Conservation (phyloP, 2,888 invertebrate species). For the Cryptocephalus moraei region DNA sequence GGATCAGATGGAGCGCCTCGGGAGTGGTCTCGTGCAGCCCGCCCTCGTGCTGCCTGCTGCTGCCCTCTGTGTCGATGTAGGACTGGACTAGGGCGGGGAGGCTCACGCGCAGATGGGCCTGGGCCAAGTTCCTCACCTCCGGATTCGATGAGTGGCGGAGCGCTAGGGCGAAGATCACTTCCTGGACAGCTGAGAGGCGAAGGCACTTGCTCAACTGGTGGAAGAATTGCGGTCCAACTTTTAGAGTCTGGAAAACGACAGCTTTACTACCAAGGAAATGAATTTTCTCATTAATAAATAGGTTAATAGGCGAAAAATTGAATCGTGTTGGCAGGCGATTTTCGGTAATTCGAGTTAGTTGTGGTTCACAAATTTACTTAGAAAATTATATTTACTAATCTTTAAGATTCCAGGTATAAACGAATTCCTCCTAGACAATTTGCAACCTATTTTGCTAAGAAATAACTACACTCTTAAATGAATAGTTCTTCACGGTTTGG, state of each 20-base stretch:
- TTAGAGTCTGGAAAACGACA: slow-evolving; percentile 53
- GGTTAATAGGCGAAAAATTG: no score
- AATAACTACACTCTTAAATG: no score
- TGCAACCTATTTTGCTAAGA: no score
- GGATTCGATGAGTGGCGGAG: slow-evolving; percentile 69
- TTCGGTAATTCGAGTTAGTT: no score
- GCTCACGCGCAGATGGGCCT: slow-evolving; percentile 69
- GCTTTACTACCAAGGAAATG: no score
- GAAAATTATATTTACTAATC: neutral
- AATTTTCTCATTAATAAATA: no score
- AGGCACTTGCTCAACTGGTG: slow-evolving; percentile 76
- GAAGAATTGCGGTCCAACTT: slow-evolving; percentile 70
- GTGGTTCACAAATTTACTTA: neutral
- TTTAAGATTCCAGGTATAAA: no score
- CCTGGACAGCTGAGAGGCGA: slow-evolving; percentile 79
- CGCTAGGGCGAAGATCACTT: slow-evolving; percentile 82
- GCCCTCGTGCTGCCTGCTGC: slow-evolving; percentile 58
- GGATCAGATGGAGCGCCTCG: slow-evolving; percentile 76
- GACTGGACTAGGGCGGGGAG: slow-evolving; percentile 78
- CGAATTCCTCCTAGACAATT: no score
- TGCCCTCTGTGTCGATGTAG: slow-evolving; percentile 72
- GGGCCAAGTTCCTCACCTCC: slow-evolving; percentile 64
- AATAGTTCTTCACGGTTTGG: no score
- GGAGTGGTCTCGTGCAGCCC: slow-evolving; percentile 85
- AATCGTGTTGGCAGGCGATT: no score